Conservation (phyloP, 2,797 vertebrate species). For the Gobionotothen gibberifrons region DNA sequence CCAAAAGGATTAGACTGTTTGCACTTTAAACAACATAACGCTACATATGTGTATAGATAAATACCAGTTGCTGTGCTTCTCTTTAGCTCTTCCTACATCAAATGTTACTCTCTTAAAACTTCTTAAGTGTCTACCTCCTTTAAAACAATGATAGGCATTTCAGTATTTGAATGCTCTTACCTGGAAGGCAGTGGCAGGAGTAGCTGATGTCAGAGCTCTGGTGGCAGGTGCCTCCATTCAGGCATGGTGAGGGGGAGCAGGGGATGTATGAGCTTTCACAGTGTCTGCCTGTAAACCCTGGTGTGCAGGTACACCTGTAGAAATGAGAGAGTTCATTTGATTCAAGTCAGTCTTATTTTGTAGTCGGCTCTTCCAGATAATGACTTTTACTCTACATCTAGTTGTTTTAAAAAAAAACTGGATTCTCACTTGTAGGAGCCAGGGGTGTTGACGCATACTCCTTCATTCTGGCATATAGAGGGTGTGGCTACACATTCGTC, state of each 20-base stretch:
- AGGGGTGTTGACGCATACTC: slow-evolving; percentile 85
- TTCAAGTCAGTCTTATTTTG: slow-evolving; percentile 3
- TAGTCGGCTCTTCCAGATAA: neutral
- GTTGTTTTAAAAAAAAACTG: no score
- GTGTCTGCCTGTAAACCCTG: slow-evolving; percentile 87
- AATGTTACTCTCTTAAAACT: neutral
- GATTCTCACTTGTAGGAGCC: slow-evolving; percentile 85
- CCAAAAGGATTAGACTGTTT: slow-evolving; percentile 63
- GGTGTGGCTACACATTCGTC: slow-evolving; percentile 86
- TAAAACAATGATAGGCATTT: neutral
- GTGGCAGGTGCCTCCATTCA: slow-evolving; percentile 93
- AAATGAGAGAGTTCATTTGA: slow-evolving; percentile 17
- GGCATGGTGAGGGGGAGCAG: slow-evolving; percentile 90
- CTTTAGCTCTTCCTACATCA: neutral
- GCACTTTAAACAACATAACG: slow-evolving; percentile 66
- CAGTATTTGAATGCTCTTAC: slow-evolving; percentile 65
- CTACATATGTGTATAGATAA: slow-evolving; percentile 23
- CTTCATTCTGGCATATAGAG: slow-evolving; percentile 86
- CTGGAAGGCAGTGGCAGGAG: slow-evolving; percentile 93
- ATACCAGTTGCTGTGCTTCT: slow-evolving; percentile 5
- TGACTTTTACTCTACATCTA: neutral
- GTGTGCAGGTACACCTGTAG: slow-evolving; percentile 84
- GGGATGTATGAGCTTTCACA: slow-evolving; percentile 90
- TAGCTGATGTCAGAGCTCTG: slow-evolving; percentile 88
- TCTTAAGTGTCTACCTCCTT: neutral